A percentile compares a stretch with the other conserved stretches of the same genome.
These are phyloP conservation scores for Fregetta grallaria DNA, from an alignment of 2,113 vertebrate species.

Conservation along the genomic window DNA sequence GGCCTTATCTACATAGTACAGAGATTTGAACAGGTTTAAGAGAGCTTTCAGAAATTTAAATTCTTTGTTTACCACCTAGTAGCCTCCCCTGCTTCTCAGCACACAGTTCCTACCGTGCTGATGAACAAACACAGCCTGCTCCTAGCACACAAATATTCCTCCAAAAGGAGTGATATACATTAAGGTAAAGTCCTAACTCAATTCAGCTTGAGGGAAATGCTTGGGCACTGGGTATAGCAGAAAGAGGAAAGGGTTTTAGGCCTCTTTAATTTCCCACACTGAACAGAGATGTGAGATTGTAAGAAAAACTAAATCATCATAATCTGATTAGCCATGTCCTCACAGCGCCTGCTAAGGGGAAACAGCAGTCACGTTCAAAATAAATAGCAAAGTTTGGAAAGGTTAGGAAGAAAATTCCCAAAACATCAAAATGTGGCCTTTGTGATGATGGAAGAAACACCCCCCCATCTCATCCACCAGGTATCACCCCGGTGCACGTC, in stretches of 20 bases:
- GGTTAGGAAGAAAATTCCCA: background rate
- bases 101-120: background rate
- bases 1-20: conserved; percentile 59
- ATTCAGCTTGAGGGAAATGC: background rate
- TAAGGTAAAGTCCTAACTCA: background rate
- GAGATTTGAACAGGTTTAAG: conserved; percentile 57
- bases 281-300: background rate
- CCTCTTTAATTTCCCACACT: background rate
- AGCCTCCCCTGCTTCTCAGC: background rate
- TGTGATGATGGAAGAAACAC: background rate
- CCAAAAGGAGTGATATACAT: background rate
- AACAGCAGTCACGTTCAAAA: background rate
- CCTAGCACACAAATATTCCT: background rate
- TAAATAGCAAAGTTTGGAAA: background rate
- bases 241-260: background rate
- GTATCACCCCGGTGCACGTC: background rate
- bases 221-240: background rate
- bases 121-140: background rate
- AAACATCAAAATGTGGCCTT: background rate
- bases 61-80: conserved; percentile 21
- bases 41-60: conserved; percentile 58
- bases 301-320: background rate
- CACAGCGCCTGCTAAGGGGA: background rate
- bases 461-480: accelerated
- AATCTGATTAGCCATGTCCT: background rate